A percentile compares a stretch with the other conserved stretches of the same genome.
These are phyloP conservation scores for Trigoniulus corallinus DNA, from an alignment of 1,140 invertebrate genomes.

Conservation along the genomic window DNA sequence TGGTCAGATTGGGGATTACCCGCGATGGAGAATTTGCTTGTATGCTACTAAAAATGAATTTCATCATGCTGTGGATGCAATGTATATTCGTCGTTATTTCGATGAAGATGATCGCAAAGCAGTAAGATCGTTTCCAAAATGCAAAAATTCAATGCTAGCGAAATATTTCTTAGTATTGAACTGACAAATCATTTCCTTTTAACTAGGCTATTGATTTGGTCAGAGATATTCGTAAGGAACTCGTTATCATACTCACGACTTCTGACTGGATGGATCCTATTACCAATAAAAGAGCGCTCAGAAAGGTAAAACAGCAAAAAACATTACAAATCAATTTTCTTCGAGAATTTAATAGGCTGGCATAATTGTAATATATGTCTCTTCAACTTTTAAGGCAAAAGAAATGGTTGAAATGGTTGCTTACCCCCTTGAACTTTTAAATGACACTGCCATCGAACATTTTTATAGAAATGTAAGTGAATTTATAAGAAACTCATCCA, in stretches of 20 bases:
- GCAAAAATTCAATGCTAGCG: background rate
- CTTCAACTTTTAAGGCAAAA: constrained; percentile 1
- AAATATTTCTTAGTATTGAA: background rate
- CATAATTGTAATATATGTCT: background rate
- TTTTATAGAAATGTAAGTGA: constrained; percentile 22
- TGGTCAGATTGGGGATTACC: constrained; percentile 52
- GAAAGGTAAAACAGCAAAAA: constrained; percentile 1
- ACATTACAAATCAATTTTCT: background rate
- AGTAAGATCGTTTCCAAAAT: constrained; percentile 1
- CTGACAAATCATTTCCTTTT: background rate
- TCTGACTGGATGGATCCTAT: constrained; percentile 5
- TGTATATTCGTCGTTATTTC: constrained; percentile 18
- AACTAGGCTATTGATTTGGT: constrained; percentile 1
- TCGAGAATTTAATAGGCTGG: background rate
- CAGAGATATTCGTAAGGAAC: constrained; percentile 3
- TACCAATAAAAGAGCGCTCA: background rate
- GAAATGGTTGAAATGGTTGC: constrained; percentile 8
- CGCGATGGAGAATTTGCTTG: constrained; percentile 69
- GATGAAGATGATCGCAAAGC: constrained; percentile 14
- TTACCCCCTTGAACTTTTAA: constrained; percentile 10
- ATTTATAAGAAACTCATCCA: background rate
- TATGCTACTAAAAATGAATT: constrained; percentile 50
- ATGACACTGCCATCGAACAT: constrained; percentile 15
- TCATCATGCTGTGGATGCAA: constrained; percentile 14
- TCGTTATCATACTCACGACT: constrained; percentile 5